These are phyloP conservation scores for Lates calcarifer DNA, from an alignment of 2,113 vertebrate genomes.

Conservation along the genomic window DNA sequence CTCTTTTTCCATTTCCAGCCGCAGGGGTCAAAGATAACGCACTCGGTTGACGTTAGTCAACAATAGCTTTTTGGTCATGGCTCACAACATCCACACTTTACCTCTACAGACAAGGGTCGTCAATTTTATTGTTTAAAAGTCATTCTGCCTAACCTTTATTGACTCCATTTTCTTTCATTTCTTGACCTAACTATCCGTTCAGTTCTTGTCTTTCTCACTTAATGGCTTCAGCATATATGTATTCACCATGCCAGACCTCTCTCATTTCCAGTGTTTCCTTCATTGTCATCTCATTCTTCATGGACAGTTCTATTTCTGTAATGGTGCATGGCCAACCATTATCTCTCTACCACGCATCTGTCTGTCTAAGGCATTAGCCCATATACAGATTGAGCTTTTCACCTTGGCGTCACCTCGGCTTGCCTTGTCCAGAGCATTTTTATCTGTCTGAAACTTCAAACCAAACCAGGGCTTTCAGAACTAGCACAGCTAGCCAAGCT, in stretches of 20 bases:
- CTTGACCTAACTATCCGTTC: slow-evolving; percentile 86
- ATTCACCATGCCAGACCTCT: slow-evolving; percentile 78
- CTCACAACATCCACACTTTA: slow-evolving; percentile 80
- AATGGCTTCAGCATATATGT: slow-evolving; percentile 69
- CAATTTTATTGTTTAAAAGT: slow-evolving; percentile 89
- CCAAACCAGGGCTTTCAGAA: slow-evolving; percentile 9
- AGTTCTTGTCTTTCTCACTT: slow-evolving; percentile 67
- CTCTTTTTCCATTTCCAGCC: slow-evolving; percentile 78
- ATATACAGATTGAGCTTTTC: slow-evolving; percentile 74
- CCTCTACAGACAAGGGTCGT: slow-evolving; percentile 79
- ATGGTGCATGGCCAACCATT: slow-evolving; percentile 79
- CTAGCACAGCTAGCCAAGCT: slow-evolving; percentile 39
- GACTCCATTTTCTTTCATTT: slow-evolving; percentile 87
- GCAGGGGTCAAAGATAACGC: slow-evolving; percentile 80
- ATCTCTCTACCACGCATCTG: slow-evolving; percentile 66
- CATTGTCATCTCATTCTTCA: slow-evolving; percentile 78
- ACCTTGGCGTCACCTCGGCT: slow-evolving; percentile 71
- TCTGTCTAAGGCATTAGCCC: slow-evolving; percentile 68
- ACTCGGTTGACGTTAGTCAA: slow-evolving; percentile 79
- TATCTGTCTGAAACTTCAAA: slow-evolving; percentile 36
- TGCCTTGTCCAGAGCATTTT: slow-evolving; percentile 24
- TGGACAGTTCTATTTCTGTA: slow-evolving; percentile 79
- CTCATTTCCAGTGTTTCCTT: slow-evolving; percentile 71
- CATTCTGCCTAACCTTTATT: slow-evolving; percentile 84
- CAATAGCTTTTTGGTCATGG: slow-evolving; percentile 82